Evolutionary conservation across 2,113 vertebrate genomes (phyloP), one percentile per base, ranked within the genome.

Genomic region (Neogale vison): DNA sequence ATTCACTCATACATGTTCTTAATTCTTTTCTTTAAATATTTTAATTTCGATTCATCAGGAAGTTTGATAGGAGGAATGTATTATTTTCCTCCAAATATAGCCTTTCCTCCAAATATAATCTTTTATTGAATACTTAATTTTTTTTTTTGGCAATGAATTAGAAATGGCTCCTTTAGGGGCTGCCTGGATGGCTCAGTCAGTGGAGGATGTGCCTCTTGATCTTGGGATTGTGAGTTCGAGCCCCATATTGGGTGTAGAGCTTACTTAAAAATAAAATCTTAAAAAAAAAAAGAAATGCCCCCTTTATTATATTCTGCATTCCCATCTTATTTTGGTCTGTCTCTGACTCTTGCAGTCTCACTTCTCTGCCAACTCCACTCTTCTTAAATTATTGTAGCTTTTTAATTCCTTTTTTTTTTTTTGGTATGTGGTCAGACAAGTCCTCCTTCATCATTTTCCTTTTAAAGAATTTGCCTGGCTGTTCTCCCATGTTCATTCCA

Each of bases 21-120:
- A 85, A 89, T 92, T 89, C 10, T 74, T 86, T 67, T 86, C 81
- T 84, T 97, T 91, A 83, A 80, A 47, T 79, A 80, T 72, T 72
- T 94, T 50, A 71, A 88, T 79, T 94, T 92, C 65, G 31, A 74
- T 92, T 92, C 65, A 89, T 42, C n/a, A 89, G 29, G 52, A 92
- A 89, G 63, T 15, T 57, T 65, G 36, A 84, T 6, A 93, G 50
- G 84, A 45, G 34, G n/a, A 79, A 90, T 83, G 52, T 24, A n/a
- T 23, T 85, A 86, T 76, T 92, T 91, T 79, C 79, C 79, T 89
- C 31, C 36, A 74, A 29, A 85, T 50, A 17, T 50, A 92, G 72
- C 55, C 63, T 47, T 47, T 47, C 45, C 45, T 47, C 45, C 45
- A 47, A 47, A 83, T 88, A 92, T 42, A 36, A 57, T 50, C 42